Conservation (phyloP, 2,113 vertebrate genomes). For the Eptesicus fuscus region DNA sequence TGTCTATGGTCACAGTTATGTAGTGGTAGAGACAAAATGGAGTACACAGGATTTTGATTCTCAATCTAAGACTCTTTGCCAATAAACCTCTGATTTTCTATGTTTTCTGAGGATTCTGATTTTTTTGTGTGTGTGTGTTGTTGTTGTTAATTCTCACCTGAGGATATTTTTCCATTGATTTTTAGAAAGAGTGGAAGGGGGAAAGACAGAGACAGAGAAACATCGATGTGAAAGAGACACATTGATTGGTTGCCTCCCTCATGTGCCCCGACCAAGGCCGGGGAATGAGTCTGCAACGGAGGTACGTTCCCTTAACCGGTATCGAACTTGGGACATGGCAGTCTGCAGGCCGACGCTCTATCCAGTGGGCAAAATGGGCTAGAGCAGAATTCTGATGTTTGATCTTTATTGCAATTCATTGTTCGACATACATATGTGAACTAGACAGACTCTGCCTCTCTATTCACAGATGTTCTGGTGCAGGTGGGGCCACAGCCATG, state of each 20-base stretch:
- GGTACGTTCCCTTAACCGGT: no score
- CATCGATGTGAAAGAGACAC: no score
- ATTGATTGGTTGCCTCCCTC: no score
- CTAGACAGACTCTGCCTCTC: background rate
- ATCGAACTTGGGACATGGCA: no score
- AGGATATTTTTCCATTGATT: no score
- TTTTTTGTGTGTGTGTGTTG: background rate
- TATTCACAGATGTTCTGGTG: background rate
- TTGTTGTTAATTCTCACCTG: no score
- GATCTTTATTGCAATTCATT: background rate
- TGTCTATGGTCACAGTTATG: background rate
- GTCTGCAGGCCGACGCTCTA: background rate
- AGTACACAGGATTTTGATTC: background rate
- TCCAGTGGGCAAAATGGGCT: no score
- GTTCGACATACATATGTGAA: background rate
- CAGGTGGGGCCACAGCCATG: background rate
- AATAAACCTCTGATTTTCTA: background rate
- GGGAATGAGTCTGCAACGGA: no score
- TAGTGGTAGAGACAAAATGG: background rate
- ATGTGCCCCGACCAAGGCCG: no score
- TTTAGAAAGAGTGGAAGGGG: no score
- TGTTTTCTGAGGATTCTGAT: background rate
- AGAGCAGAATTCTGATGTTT: background rate
- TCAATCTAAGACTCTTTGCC: background rate
- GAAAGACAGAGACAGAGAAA: no score